Conservation (phyloP, 2,797 vertebrate species). For the Macropodus opercularis region DNA sequence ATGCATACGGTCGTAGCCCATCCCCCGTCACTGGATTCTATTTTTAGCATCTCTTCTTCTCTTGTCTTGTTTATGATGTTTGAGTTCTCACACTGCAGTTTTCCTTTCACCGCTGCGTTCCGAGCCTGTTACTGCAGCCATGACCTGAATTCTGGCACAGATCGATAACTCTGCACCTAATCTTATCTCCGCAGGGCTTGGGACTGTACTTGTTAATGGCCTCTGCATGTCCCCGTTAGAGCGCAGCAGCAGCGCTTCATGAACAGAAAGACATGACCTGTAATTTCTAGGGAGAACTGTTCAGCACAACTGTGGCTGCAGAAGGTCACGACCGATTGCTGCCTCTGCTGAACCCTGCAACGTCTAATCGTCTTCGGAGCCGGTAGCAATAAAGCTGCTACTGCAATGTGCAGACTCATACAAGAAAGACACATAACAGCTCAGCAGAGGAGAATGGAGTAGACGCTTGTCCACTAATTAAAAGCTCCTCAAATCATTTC, state of each 20-base stretch:
- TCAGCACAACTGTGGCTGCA: background rate
- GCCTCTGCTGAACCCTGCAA: no score
- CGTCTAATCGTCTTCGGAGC: no score
- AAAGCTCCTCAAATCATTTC: no score
- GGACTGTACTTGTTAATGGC: background rate
- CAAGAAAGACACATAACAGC: no score
- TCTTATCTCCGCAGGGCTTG: slow-evolving; percentile 32
- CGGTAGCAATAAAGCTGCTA: no score
- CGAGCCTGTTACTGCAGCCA: background rate
- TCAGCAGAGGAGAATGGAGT: no score
- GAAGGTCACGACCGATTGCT: no score
- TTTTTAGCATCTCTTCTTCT: background rate
- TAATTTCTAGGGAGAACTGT: background rate
- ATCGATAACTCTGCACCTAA: background rate
- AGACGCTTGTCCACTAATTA: no score
- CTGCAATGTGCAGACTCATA: no score
- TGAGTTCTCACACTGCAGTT: background rate
- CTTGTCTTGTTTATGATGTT: background rate
- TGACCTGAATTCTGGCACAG: slow-evolving; percentile 17
- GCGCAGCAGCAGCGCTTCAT: no score
- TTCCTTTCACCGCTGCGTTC: slow-evolving; percentile 2
- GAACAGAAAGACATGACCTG: background rate
- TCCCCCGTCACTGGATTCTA: background rate
- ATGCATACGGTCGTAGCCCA: background rate
- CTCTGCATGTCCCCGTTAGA: background rate